phyloP scores from a whole-genome alignment of 2,888 invertebrate genomes.

The Sinhomidia bicolor region DNA sequence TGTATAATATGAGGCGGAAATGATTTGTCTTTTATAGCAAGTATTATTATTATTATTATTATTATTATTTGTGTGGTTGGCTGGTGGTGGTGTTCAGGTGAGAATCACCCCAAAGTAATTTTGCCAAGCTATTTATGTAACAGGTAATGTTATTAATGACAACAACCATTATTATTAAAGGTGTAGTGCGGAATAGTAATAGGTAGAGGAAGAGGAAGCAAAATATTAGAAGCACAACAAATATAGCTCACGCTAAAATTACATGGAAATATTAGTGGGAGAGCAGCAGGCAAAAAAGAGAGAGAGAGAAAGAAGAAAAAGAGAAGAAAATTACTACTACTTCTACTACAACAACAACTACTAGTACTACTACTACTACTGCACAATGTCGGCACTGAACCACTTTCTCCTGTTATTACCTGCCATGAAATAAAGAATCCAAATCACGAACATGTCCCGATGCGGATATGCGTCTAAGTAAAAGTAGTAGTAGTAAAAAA shows the following conservation, averaged over 20 bases:
- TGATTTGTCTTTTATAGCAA: conserved; percentile 51
- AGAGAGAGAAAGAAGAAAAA: background rate
- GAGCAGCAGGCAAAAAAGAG: background rate
- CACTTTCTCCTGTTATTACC: conserved; percentile 68
- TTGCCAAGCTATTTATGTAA: conserved; percentile 50
- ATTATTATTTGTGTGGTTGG: conserved; percentile 24
- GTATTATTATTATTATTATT: too few species aligned
- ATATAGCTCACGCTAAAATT: conserved; percentile 33
- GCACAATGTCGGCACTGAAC: conserved; percentile 36
- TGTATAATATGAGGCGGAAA: too few species aligned
- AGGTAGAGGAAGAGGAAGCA: conserved; percentile 19
- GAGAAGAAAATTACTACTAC: too few species aligned
- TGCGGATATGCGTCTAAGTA: conserved; percentile 45
- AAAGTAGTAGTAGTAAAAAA: background rate
- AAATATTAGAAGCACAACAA: background rate
- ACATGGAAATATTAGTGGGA: conserved; percentile 46
- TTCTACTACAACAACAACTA: too few species aligned
- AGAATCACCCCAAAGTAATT: conserved; percentile 60
- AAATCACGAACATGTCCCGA: conserved; percentile 62
- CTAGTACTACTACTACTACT: too few species aligned
- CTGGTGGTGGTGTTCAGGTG: conserved; percentile 43
- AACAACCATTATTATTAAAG: background rate
- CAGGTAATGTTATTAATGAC: conserved; percentile 64
- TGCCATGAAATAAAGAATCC: conserved; percentile 65
- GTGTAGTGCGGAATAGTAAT: conserved; percentile 21